Evolutionary conservation across 2,888 invertebrate genomes (phyloP).

Genomic region (Synanthedon myopaeformis): DNA sequence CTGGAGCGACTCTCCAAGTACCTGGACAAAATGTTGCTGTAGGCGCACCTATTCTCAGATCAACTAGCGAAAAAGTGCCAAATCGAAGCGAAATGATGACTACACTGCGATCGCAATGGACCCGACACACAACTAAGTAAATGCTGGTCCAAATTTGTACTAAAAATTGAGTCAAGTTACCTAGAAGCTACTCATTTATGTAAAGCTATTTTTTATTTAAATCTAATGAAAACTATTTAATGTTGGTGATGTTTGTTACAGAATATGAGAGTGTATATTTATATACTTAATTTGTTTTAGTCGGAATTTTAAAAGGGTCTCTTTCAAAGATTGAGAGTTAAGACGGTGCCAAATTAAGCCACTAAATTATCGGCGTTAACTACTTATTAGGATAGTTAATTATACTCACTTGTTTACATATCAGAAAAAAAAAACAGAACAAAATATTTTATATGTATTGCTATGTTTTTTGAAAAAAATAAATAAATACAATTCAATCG

Average conservation of each 20-base stretch:
- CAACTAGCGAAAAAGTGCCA: slow-evolving; percentile 88
- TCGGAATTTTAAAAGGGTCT: slow-evolving; percentile 12
- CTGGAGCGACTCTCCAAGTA: slow-evolving; percentile 69
- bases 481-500: slow-evolving; percentile 1
- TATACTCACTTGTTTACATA: slow-evolving; percentile 25
- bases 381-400: slow-evolving; percentile 14
- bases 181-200: slow-evolving; percentile 17
- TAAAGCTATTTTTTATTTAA: slow-evolving; percentile 6
- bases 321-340: slow-evolving; percentile 22
- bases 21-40: slow-evolving; percentile 63
- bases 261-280: not conserved
- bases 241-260: slow-evolving; percentile 15
- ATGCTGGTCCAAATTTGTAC: slow-evolving; percentile 5
- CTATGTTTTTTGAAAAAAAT: slow-evolving; percentile 5
- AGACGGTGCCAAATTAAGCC: slow-evolving; percentile 32
- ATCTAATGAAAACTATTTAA: slow-evolving; percentile 8
- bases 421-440: slow-evolving; percentile 9
- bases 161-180: slow-evolving; percentile 28
- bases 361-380: slow-evolving; percentile 13
- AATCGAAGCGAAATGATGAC: slow-evolving; percentile 88
- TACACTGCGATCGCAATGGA: slow-evolving; percentile 86
- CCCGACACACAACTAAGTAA: slow-evolving; percentile 88
- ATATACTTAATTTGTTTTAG: not conserved
- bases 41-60: slow-evolving; percentile 77
- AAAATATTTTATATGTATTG: not conserved